Evolutionary conservation across 2,888 invertebrate genomes (phyloP).

Genomic region (Drepana falcataria): DNA sequence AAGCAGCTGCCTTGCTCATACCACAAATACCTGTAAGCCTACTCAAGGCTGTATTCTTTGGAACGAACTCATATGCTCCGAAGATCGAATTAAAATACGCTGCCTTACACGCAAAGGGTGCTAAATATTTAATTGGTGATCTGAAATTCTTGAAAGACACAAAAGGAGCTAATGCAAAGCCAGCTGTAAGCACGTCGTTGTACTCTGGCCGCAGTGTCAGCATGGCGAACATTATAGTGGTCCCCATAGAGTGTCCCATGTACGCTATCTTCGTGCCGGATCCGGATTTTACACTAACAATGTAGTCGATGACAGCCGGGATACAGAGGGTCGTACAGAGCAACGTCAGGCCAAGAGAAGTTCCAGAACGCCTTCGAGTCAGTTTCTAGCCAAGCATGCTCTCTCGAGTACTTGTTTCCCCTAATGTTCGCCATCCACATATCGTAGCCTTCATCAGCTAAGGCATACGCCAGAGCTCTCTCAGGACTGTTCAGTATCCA

Average conservation of each 20-base stretch:
- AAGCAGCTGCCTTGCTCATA: constrained; percentile 62
- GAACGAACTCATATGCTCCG: constrained; percentile 85
- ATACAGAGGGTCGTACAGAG: constrained; percentile 88
- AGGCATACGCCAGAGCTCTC: constrained; percentile 81
- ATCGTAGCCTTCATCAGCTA: constrained; percentile 84
- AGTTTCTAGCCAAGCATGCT: constrained; percentile 77
- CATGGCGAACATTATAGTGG: constrained; percentile 86
- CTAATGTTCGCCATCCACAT: constrained; percentile 91
- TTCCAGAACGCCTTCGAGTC: constrained; percentile 83
- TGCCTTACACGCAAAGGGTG: constrained; percentile 80
- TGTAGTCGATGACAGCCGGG: constrained; percentile 88
- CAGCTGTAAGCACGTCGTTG: constrained; percentile 80
- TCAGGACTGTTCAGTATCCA: constrained; percentile 87
- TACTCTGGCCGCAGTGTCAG: constrained; percentile 82
- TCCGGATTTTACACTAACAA: constrained; percentile 50
- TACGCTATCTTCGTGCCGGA: constrained; percentile 75
- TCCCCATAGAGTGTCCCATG: constrained; percentile 95
- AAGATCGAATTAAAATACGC: constrained; percentile 80
- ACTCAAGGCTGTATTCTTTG: constrained; percentile 79
- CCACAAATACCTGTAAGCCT: constrained; percentile 79
- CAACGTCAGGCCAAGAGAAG: constrained; percentile 93
- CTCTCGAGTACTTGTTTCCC: constrained; percentile 86
- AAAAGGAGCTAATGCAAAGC: constrained; percentile 84
- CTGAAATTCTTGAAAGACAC: constrained; percentile 81
- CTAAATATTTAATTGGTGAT: constrained; percentile 82